Conservation (phyloP, 2,797 vertebrate species). For the Chrosomus eos region DNA sequence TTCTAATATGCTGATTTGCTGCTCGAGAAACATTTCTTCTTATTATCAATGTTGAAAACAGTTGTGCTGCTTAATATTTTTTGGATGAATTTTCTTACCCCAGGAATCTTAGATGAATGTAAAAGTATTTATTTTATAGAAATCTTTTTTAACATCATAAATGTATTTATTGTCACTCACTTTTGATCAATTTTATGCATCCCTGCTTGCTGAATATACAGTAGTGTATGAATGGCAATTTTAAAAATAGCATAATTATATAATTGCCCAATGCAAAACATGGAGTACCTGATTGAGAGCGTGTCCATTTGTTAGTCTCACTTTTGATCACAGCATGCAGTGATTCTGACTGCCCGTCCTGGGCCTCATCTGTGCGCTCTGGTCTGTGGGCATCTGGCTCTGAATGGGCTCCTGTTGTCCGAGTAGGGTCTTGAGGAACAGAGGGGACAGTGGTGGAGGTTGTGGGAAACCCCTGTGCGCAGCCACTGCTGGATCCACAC, state of each 20-base stretch:
- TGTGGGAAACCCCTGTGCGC: conserved; percentile 58
- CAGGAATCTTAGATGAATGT: neutral
- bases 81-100: neutral
- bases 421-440: conserved; percentile 59
- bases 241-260: neutral
- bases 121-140: neutral
- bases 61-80: neutral
- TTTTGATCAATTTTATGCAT: neutral
- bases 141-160: neutral
- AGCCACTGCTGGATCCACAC: conserved; percentile 64
- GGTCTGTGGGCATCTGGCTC: conserved; percentile 56
- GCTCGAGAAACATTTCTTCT: neutral
- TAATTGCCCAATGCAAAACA: neutral
- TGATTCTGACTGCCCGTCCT: conserved; percentile 59
- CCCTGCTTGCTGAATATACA: neutral
- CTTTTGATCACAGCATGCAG: conserved; percentile 61
- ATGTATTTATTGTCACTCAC: neutral
- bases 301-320: conserved; percentile 69
- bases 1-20: neutral
- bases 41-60: neutral
- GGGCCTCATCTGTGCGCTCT: conserved; percentile 50
- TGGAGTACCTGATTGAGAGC: conserved; percentile 65
- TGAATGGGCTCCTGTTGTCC: conserved; percentile 48
- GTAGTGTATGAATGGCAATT: neutral
- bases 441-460: conserved; percentile 57